Percentiles rank a stretch among this genome's conserved stretches.
Conservation (phyloP, 2,797 vertebrate species). For the Catharus ustulatus region DNA sequence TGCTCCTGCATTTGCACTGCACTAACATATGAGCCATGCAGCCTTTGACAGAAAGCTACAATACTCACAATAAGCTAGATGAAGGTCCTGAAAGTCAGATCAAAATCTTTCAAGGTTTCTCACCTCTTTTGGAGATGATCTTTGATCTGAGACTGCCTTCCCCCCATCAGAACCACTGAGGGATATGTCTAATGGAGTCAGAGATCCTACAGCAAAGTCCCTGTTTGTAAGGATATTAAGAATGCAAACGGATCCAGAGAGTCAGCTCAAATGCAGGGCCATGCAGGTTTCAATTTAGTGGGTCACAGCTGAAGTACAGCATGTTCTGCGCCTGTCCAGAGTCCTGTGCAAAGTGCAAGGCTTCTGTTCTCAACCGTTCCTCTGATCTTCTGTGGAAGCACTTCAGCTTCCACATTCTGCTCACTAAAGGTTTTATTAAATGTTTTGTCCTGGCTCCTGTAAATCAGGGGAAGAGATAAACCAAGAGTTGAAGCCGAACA, state of each 20-base stretch:
- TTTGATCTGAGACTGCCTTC: not conserved
- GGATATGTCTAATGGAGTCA: not conserved
- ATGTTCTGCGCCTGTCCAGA: not conserved
- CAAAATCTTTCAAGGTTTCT: not conserved
- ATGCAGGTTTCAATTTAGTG: not conserved
- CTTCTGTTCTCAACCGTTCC: not conserved
- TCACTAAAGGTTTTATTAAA: not conserved
- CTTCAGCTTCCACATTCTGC: not conserved
- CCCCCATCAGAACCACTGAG: not conserved
- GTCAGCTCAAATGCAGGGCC: not conserved
- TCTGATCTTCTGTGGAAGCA: not conserved
- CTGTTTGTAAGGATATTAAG: not conserved
- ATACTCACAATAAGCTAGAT: not conserved
- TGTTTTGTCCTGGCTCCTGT: not conserved
- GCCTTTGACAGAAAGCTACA: not conserved
- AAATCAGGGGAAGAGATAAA: not conserved
- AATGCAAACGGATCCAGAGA: not conserved
- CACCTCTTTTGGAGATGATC: not conserved
- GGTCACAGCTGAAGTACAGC: not conserved
- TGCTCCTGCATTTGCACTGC: not conserved
- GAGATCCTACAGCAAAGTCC: not conserved
- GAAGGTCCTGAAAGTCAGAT: not conserved
- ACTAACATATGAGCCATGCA: rapidly evolving
- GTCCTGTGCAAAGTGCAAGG: not conserved
- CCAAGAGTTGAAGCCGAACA: not conserved